Evolutionary conservation across 2,113 vertebrate species (phyloP), one percentile per base, ranked within the genome.

Genomic region (Bufo gargarizans): DNA sequence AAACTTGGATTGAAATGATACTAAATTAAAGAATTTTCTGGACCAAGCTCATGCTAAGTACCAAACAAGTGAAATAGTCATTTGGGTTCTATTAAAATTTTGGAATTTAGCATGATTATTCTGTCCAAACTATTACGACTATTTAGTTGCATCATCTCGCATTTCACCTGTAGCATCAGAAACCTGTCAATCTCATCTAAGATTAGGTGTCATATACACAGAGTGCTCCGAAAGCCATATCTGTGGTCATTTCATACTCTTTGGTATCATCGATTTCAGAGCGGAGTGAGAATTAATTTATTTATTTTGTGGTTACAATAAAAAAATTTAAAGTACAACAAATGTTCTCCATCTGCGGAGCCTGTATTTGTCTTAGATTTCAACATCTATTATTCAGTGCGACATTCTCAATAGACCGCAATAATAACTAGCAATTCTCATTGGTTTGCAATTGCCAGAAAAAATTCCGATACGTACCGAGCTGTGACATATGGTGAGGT

Each of bases 361-460:
- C 45, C 12, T 58, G 55, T 47, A 12, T 74, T 56, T 49, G 72
- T 50, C 72, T 10, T 20, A 49, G 20, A 76, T 69, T 71, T 71
- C 17, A 33, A 56, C 67, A 50, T 59, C 20, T 85, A 49, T 85
- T 77, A 85, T 86, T 78, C 16, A 86, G 67, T 86, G 4, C 22
- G n/a, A 86, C 85, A 78, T 86, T 86, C 59, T 86, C 61, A 86
- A 77, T 53, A 78, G 74, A 78, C 76, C 74, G 22, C 85, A 78
- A 78, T 78, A n/a, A 45, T 47, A 86, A 86, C 58, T 56, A 77
- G 67, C 78, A 49, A 78, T 86, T 78, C 59, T 79, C 14, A 65
- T 10, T 50, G 76, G 43, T 77, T n/a, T 55, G 33, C n/a, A 43
- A 17, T 16, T 53, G 74, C 76, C 85, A 86, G 71, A 22, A 86